A percentile compares a stretch with the other conserved stretches of the same genome.
Evolutionary conservation across 2,113 vertebrate species (phyloP).

Genomic region (Crocuta crocuta): DNA sequence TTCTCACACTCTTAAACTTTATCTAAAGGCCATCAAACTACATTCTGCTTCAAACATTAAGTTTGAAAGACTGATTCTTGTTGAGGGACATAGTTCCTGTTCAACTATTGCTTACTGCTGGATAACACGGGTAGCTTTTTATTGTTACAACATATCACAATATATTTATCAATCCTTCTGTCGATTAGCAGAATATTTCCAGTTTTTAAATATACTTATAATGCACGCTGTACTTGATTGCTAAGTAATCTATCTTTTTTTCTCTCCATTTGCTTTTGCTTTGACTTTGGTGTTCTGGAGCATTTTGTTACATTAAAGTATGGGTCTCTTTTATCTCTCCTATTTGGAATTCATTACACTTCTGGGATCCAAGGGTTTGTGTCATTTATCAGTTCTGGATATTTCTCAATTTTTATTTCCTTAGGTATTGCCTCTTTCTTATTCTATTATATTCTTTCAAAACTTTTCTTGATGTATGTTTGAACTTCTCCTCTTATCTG

Average conservation of each 20-base stretch:
- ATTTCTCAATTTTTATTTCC: conserved; percentile 7
- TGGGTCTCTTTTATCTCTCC: neutral
- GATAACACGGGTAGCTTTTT: neutral
- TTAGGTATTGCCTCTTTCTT: neutral
- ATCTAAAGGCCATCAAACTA: neutral
- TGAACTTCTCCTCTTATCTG: neutral
- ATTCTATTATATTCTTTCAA: neutral
- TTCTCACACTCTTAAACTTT: neutral
- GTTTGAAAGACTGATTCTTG: neutral
- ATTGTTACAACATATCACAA: neutral
- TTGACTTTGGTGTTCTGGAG: neutral
- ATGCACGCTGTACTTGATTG: neutral
- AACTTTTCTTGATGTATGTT: neutral
- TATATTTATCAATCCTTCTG: neutral
- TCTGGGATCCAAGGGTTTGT: neutral
- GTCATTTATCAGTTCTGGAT: neutral
- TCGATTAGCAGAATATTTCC: neutral
- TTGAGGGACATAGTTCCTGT: neutral
- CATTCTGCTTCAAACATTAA: neutral
- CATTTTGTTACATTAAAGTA: neutral
- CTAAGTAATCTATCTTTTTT: neutral
- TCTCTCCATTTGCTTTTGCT: neutral
- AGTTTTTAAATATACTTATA: neutral
- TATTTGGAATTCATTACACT: neutral
- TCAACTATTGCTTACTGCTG: neutral